phyloP scores from a whole-genome alignment of 2,888 invertebrate species.

The Serripes groenlandicus region DNA sequence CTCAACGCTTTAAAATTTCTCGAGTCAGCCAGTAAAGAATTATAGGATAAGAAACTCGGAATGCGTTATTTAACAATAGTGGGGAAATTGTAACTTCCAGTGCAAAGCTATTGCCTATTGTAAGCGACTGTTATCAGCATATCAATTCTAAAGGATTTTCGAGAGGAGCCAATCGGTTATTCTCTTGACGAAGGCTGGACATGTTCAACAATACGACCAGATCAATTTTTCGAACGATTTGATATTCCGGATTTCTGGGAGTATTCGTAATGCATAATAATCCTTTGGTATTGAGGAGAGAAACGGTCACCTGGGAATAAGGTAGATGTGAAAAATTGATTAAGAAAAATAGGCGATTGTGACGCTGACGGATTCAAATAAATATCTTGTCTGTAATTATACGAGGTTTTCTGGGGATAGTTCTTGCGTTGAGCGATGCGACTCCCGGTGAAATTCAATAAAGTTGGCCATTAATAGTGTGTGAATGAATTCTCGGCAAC shows the following conservation, averaged over 20 bases:
- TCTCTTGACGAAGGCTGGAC: slow-evolving; percentile 35
- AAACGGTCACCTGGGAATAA: slow-evolving; percentile 6
- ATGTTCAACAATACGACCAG: slow-evolving; percentile 28
- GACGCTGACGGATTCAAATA: neutral
- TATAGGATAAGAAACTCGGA: no score
- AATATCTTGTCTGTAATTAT: neutral
- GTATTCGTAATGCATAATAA: slow-evolving; percentile 2
- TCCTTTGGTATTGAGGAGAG: neutral
- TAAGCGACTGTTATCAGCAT: slow-evolving; percentile 30
- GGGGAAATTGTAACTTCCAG: slow-evolving; percentile 27
- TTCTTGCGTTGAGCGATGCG: neutral
- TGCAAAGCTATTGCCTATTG: slow-evolving; percentile 36
- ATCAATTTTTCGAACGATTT: slow-evolving; percentile 48
- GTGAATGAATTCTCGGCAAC: no score
- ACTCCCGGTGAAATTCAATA: no score
- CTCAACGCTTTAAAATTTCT: no score
- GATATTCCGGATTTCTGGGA: slow-evolving; percentile 26
- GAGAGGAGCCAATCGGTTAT: slow-evolving; percentile 33
- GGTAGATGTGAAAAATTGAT: slow-evolving; percentile 10
- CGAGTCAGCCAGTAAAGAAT: no score
- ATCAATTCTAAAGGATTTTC: slow-evolving; percentile 41
- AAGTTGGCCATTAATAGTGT: no score
- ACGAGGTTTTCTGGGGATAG: neutral
- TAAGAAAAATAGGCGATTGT: neutral
- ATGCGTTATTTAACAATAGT: slow-evolving; percentile 40